Evolutionary conservation across 2,888 invertebrate genomes (phyloP).

Genomic region (Chrysina gloriosa): DNA sequence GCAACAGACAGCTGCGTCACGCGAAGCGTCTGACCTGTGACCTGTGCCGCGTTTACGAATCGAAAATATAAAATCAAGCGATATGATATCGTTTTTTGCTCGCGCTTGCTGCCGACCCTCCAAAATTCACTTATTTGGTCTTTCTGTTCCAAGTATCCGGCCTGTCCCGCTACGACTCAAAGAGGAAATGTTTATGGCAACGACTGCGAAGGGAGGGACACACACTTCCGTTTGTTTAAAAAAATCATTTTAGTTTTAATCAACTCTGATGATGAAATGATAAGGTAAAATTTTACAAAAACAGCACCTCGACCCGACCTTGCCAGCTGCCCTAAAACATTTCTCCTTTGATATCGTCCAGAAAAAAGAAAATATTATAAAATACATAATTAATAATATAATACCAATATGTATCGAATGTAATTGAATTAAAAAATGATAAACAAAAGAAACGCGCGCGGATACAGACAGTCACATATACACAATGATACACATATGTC

Average conservation of each 20-base stretch:
- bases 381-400: constrained; percentile 15
- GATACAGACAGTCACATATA: constrained; percentile 64
- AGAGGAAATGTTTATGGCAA: constrained; percentile 65
- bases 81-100: constrained; percentile 41
- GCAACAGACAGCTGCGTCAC: constrained; percentile 76
- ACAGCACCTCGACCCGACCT: constrained; percentile 54
- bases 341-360: constrained; percentile 64
- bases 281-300: constrained; percentile 39
- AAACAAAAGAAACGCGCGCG: constrained; percentile 57
- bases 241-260: too few relatives aligned
- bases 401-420: constrained; percentile 44
- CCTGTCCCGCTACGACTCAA: constrained; percentile 63
- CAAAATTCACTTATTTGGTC: constrained; percentile 26
- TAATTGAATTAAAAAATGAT: constrained; percentile 41
- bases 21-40: constrained; percentile 65
- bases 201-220: constrained; percentile 46
- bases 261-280: neutral
- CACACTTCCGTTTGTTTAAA: constrained; percentile 45
- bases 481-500: constrained; percentile 64
- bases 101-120: constrained; percentile 52
- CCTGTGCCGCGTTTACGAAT: constrained; percentile 60
- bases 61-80: neutral
- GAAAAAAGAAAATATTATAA: constrained; percentile 42
- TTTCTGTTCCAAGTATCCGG: constrained; percentile 63
- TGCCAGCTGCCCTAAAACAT: constrained; percentile 62